Evolutionary conservation across 2,888 invertebrate genomes (phyloP), one percentile per base, ranked within the genome.

Genomic region (Lingula anatina): DNA sequence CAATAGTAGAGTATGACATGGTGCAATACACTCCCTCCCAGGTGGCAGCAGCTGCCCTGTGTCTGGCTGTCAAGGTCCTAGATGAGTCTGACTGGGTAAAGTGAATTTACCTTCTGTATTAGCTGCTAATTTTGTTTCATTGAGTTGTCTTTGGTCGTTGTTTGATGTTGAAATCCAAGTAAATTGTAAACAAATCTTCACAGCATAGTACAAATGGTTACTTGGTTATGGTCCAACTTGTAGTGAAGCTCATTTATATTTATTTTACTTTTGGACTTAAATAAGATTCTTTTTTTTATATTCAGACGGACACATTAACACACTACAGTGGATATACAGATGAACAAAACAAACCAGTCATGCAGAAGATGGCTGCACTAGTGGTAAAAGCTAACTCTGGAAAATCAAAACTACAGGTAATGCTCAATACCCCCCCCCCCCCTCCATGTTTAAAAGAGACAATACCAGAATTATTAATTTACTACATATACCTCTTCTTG

Each of bases 11-110:
- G 52, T 90, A 93, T 71, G 81, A 84, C 15, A 82, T 92, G 81
- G 84, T 86, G 21, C 77, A 80, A 55, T 83, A 87, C 65, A 81
- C 83, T 52, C 93, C 95, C 0, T 96, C 96, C 0, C 82, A 88
- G 62, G 81, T 91, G 50, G 88, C 92, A 38, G 89, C 89, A 7
- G 86, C 88, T 3, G 85, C 90, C 5, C 81, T 89, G 49, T 90
- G 86, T 71, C 80, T 92, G 9, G 83, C 90, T 2, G 80, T 89
- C 60, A 64, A 65, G 47, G 50, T 75, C 9, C 55, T 74, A 5
- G 71, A 71, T 47, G 59, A 54, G 25, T 60, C 64, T 28, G 47
- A 54, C 55, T 76, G 75, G 75, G 74, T 74, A 60, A 58, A n/a
- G n/a, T n/a, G n/a, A n/a, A n/a, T n/a, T n/a, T n/a, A n/a, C n/a